Conservation (phyloP, 2,797 vertebrate species). For the Siniperca obscura region DNA sequence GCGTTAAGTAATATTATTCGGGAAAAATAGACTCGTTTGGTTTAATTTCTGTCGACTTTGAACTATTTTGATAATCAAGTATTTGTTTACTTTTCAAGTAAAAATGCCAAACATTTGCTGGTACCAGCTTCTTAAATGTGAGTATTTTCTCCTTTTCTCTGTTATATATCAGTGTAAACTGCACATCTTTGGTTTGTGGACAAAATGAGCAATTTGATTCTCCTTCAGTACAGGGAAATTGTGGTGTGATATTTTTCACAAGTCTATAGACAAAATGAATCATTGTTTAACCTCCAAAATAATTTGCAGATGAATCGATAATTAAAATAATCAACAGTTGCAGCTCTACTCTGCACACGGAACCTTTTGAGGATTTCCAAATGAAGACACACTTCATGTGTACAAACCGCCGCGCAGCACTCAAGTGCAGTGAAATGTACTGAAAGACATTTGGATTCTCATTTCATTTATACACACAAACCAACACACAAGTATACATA, state of each 20-base stretch:
- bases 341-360: background rate
- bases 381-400: background rate
- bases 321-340: background rate
- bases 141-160: background rate
- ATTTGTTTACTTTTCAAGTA: constrained; percentile 1
- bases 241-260: background rate
- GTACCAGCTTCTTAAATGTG: background rate
- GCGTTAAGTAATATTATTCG: background rate
- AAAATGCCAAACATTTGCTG: background rate
- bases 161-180: background rate
- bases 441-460: constrained; percentile 51
- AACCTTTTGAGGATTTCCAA: background rate
- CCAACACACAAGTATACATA: constrained; percentile 10
- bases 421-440: constrained; percentile 22
- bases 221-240: background rate
- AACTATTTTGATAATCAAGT: background rate
- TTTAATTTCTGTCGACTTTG: background rate
- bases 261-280: background rate
- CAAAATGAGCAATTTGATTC: background rate
- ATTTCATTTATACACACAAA: constrained; percentile 30
- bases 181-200: background rate
- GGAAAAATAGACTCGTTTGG: background rate
- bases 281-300: background rate
- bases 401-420: background rate
- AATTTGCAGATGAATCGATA: background rate